phyloP scores from a whole-genome alignment of 2,888 invertebrate species.

The Peribatodes rhomboidaria region DNA sequence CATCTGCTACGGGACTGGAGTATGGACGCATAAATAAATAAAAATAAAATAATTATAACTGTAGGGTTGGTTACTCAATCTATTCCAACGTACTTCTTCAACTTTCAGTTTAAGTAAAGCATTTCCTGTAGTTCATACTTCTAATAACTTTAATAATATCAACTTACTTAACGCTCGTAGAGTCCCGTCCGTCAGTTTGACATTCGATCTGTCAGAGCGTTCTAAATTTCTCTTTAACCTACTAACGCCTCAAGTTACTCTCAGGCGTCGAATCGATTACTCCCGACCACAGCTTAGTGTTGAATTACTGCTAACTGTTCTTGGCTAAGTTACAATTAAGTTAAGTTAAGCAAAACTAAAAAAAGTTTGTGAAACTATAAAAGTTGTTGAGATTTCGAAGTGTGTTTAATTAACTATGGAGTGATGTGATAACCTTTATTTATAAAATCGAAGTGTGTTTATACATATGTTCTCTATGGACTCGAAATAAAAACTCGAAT shows the following conservation, averaged over 20 bases:
- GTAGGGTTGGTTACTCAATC: too few relatives aligned
- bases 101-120: too few relatives aligned
- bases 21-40: too few relatives aligned
- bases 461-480: too few relatives aligned
- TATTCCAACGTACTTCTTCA: too few relatives aligned
- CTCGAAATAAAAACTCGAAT: too few relatives aligned
- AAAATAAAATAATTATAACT: too few relatives aligned
- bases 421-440: too few relatives aligned
- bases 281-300: constrained; percentile 55
- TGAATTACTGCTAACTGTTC: constrained; percentile 51
- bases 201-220: constrained; percentile 34
- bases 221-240: constrained; percentile 62
- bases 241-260: constrained; percentile 67
- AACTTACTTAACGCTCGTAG: constrained; percentile 33
- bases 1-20: too few relatives aligned
- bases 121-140: not conserved
- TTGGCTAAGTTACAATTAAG: constrained; percentile 13
- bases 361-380: not conserved
- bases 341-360: not conserved
- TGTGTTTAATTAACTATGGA: too few relatives aligned
- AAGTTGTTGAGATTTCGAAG: not conserved
- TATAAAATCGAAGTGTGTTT: too few relatives aligned
- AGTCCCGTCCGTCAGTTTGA: constrained; percentile 11
- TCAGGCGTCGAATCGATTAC: constrained; percentile 71
- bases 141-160: constrained; percentile 22